phyloP scores from a whole-genome alignment of 2,888 invertebrate genomes.

The Lycia hirtaria region DNA sequence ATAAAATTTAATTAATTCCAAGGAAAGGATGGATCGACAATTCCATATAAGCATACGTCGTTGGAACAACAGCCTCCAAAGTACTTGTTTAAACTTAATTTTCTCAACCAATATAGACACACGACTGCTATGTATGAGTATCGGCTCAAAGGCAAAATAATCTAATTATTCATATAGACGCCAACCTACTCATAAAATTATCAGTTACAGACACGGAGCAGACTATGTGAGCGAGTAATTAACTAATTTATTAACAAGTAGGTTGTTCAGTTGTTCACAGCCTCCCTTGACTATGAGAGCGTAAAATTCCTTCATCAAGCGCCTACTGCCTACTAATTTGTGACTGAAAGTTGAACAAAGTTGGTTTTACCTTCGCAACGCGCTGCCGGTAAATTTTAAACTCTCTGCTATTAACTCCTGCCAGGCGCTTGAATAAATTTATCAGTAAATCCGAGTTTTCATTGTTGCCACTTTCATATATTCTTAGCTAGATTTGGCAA shows the following conservation, averaged over 20 bases:
- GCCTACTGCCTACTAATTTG: constrained; percentile 35
- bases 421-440: constrained; percentile 47
- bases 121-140: not conserved
- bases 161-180: constrained; percentile 9
- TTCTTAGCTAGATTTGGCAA: too few relatives aligned
- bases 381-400: constrained; percentile 40
- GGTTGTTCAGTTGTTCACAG: constrained; percentile 26
- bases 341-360: constrained; percentile 37
- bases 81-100: constrained; percentile 1
- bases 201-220: constrained; percentile 15
- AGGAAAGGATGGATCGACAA: too few relatives aligned
- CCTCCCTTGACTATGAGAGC: constrained; percentile 34
- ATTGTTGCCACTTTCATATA: too few relatives aligned
- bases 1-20: too few relatives aligned
- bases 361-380: constrained; percentile 34
- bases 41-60: too few relatives aligned
- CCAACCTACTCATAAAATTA: constrained; percentile 22
- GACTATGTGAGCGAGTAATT: constrained; percentile 48
- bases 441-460: constrained; percentile 27
- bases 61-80: too few relatives aligned
- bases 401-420: constrained; percentile 48
- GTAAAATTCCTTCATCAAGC: constrained; percentile 38
- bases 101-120: not conserved
- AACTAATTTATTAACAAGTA: constrained; percentile 32
- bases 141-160: constrained; percentile 9